Evolutionary conservation across 2,797 vertebrate species (phyloP).

Genomic region (Poeciliopsis paucimaculata): DNA sequence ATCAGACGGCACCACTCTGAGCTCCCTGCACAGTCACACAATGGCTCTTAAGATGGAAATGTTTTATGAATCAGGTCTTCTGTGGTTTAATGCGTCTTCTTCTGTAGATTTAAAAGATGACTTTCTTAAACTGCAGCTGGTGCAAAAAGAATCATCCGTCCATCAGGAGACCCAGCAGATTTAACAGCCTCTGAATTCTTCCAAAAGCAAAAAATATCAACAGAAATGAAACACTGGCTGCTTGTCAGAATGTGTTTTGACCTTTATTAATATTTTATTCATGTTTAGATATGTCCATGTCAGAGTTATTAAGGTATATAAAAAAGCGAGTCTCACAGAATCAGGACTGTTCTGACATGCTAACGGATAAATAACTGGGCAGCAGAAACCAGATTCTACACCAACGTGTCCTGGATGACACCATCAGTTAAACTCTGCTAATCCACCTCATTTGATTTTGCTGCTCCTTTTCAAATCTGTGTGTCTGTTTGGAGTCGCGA

Average conservation of each 20-base stretch:
- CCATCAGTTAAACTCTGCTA: no score
- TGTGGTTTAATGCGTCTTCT: slow-evolving; percentile 15
- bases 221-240: background rate
- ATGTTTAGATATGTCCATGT: background rate
- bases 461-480: no score
- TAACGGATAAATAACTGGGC: no score
- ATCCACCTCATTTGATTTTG: no score
- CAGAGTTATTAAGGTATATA: no score
- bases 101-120: slow-evolving; percentile 5
- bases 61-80: slow-evolving; percentile 10
- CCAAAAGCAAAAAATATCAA: background rate
- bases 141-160: background rate
- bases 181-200: background rate
- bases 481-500: no score
- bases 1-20: background rate
- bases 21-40: slow-evolving; percentile 1
- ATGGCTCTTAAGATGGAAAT: slow-evolving; percentile 15
- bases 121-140: slow-evolving; percentile 32
- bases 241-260: background rate
- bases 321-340: no score
- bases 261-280: background rate
- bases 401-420: no score
- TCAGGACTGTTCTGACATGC: no score
- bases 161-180: background rate
- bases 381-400: no score